Percentiles rank a stretch among this genome's conserved stretches.
These are phyloP conservation scores for Fregetta grallaria DNA, from an alignment of 2,113 vertebrate genomes.

Conservation along the genomic window DNA sequence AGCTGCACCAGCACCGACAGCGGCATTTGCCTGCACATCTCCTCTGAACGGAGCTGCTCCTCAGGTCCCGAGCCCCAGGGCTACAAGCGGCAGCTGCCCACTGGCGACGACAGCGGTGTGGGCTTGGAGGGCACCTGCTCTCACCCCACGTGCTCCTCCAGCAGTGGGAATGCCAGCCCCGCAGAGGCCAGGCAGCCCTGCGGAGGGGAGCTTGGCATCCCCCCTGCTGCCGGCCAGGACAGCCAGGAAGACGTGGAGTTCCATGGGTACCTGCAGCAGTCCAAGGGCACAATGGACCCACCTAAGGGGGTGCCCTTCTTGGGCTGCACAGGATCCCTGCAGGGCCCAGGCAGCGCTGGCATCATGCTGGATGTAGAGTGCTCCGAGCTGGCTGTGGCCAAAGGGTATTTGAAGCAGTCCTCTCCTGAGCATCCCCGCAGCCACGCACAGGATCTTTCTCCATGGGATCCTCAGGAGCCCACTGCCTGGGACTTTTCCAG, in stretches of 20 bases:
- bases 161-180: rapidly evolving
- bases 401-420: slow-evolving; percentile 71
- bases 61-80: rapidly evolving
- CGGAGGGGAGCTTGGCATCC: rapidly evolving
- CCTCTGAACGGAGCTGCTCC: background rate
- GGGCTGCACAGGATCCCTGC: background rate
- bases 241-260: background rate
- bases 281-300: background rate
- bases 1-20: slow-evolving; percentile 63
- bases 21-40: slow-evolving; percentile 65
- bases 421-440: rapidly evolving
- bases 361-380: rapidly evolving
- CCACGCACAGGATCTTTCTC: background rate
- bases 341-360: background rate
- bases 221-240: rapidly evolving
- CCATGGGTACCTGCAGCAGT: slow-evolving; percentile 70
- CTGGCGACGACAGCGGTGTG: background rate
- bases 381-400: background rate
- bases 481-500: background rate
- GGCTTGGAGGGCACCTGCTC: background rate
- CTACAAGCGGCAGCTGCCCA: background rate
- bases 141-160: rapidly evolving
- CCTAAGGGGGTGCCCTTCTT: background rate
- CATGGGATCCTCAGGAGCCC: rapidly evolving
- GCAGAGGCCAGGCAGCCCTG: rapidly evolving